Evolutionary conservation across 2,113 vertebrate genomes (phyloP).

Genomic region (Oreocharis arfaki): DNA sequence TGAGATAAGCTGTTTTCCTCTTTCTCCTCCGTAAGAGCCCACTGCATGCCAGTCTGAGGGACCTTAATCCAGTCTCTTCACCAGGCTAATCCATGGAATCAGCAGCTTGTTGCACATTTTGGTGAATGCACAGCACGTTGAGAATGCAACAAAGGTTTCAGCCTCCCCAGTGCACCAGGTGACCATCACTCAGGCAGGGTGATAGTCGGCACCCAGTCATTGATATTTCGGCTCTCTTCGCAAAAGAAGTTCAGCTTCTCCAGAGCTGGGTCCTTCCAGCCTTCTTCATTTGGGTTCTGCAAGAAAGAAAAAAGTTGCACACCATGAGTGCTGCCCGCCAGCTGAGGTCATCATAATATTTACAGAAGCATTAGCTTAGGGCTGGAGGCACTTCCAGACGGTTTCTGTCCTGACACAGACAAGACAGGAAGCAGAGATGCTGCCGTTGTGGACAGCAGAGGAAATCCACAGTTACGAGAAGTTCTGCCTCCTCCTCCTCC

Average conservation of each 20-base stretch:
- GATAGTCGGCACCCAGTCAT: slow-evolving; percentile 93
- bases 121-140: slow-evolving; percentile 71
- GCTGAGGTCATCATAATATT: not conserved
- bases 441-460: not conserved
- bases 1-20: slow-evolving; percentile 37
- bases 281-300: slow-evolving; percentile 87
- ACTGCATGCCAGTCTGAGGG: slow-evolving; percentile 71
- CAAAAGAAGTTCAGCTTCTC: slow-evolving; percentile 90
- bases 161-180: slow-evolving; percentile 7
- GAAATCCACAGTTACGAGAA: not conserved
- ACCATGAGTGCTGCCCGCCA: not conserved
- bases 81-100: slow-evolving; percentile 80
- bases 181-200: slow-evolving; percentile 88
- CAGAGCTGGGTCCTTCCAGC: slow-evolving; percentile 89
- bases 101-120: slow-evolving; percentile 71
- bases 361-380: not conserved
- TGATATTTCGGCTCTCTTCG: slow-evolving; percentile 87
- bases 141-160: slow-evolving; percentile 75
- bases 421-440: not conserved
- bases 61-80: slow-evolving; percentile 75
- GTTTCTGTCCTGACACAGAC: not conserved
- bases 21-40: slow-evolving; percentile 64
- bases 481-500: not conserved
- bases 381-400: not conserved
- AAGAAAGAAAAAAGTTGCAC: not conserved